These are phyloP conservation scores for Euplagia quadripunctaria DNA, from an alignment of 2,888 invertebrate genomes.

Conservation along the genomic window DNA sequence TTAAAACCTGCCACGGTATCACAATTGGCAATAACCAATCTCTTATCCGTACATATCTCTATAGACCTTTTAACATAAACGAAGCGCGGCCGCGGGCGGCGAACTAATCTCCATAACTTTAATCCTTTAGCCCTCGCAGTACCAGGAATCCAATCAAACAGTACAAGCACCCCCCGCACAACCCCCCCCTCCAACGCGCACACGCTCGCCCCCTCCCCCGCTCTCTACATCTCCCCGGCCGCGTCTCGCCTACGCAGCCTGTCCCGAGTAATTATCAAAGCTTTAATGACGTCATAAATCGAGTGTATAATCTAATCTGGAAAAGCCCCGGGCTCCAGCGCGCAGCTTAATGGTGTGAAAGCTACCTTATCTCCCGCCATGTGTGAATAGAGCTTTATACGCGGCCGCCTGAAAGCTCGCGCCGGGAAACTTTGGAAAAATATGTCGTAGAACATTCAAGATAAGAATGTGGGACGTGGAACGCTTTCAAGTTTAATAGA, in stretches of 20 bases:
- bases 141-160: conserved; percentile 88
- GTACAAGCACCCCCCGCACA: conserved; percentile 78
- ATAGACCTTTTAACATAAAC: conserved; percentile 86
- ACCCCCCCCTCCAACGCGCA: conserved; percentile 57
- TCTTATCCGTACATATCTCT: conserved; percentile 85
- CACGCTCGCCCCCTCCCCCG: conserved; percentile 28
- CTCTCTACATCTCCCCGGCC: conserved; percentile 63
- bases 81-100: conserved; percentile 85
- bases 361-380: conserved; percentile 87
- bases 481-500: conserved; percentile 87
- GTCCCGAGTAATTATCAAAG: conserved; percentile 89
- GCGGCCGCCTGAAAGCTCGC: conserved; percentile 85
- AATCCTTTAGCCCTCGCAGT: conserved; percentile 86
- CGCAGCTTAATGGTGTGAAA: conserved; percentile 87
- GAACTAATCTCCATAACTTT: conserved; percentile 88
- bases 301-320: conserved; percentile 88
- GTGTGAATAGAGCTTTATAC: conserved; percentile 88
- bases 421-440: conserved; percentile 87
- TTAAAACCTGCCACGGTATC: conserved; percentile 82
- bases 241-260: conserved; percentile 84
- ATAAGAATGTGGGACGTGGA: conserved; percentile 87
- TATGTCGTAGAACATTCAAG: conserved; percentile 86
- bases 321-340: conserved; percentile 87
- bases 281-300: conserved; percentile 88
- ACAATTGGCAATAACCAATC: conserved; percentile 87